phyloP scores from a whole-genome alignment of 2,113 vertebrate genomes.

The Amia ocellicauda region DNA sequence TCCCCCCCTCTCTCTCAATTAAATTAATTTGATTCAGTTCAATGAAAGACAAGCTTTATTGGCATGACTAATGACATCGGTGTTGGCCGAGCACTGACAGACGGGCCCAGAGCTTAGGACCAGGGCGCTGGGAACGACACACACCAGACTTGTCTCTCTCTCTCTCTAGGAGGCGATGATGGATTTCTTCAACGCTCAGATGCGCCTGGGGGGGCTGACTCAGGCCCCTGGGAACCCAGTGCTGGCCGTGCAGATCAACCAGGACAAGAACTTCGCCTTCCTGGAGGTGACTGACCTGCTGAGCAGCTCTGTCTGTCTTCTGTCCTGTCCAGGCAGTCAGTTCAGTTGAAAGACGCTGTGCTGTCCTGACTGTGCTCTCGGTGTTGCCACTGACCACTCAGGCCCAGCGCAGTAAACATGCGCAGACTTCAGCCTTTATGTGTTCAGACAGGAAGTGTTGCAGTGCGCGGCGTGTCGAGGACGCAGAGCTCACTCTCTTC shows the following conservation, averaged over 20 bases:
- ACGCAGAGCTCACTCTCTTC: too few relatives aligned
- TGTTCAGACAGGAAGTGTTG: neutral
- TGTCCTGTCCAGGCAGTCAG: too few relatives aligned
- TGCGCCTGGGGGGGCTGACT: conserved; percentile 85
- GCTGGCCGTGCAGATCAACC: conserved; percentile 90
- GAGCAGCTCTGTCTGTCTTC: too few relatives aligned
- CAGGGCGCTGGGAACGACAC: neutral
- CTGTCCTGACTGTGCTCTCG: too few relatives aligned
- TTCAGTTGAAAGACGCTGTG: too few relatives aligned
- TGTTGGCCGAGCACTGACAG: too few relatives aligned
- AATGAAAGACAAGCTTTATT: too few relatives aligned
- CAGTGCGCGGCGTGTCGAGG: neutral
- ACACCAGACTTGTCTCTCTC: neutral
- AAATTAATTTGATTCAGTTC: too few relatives aligned
- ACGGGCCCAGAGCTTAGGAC: neutral
- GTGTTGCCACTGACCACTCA: too few relatives aligned
- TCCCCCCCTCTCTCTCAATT: too few relatives aligned
- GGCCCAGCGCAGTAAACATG: too few relatives aligned
- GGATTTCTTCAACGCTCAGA: conserved; percentile 93
- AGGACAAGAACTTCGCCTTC: conserved; percentile 93
- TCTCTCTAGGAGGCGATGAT: conserved; percentile 83
- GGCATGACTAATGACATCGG: too few relatives aligned
- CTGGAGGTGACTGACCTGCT: conserved; percentile 68
- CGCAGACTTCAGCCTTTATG: neutral
- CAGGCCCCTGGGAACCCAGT: conserved; percentile 92